Base-by-base conservation (phyloP, 2,888 invertebrate species). In the Eilema griseolum region DNA sequence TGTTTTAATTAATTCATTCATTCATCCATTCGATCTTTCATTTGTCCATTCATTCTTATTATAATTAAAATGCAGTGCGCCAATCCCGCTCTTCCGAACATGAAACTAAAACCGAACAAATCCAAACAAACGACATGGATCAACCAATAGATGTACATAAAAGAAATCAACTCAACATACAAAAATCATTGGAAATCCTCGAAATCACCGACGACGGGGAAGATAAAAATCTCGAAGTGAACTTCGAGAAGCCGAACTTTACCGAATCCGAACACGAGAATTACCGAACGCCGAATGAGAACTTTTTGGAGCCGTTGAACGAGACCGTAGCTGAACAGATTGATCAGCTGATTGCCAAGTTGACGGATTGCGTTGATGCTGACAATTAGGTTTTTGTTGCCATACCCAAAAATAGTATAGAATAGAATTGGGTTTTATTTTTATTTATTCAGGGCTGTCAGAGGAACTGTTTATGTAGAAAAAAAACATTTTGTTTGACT, bases 251-350 rank as follows among this genome's bases (percentile, higher is more conserved):
- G 70, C 86, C 87, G 76, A 83, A 84, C 56, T 90, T 93, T 72
- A 79, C 86, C 31, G 93, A 92, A 56, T 88, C 90, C 0, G 92
- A 92, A 41, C 88, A 89, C 73, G 94, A 93, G 66, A 86, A 90
- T 63, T 94, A 88, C 78, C 87, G 89, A 77, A 93, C 94, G 33
- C 93, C 94, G 14, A 93, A 88, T 61, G 93, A 93, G 72, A 87
- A 85, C 23, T 92, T 90, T 72, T 64, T 93, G 61, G 94, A 95
- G 57, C 92, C 93, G 0, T 71, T 95, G 77, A 93, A 90, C 65
- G 91, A 92, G 66, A 89, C 91, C 0, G 91, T 95, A 1, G 83
- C 88, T 0, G 91, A 95, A 59, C 94, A 95, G 61, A 95, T 95
- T 1, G 94, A 95, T 74, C 89, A 93, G 73, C 78, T 95, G 78